A percentile compares a stretch with the other conserved stretches of the same genome.
phyloP scores from a whole-genome alignment of 1,140 invertebrate species.

The Platyscapa corneri region DNA sequence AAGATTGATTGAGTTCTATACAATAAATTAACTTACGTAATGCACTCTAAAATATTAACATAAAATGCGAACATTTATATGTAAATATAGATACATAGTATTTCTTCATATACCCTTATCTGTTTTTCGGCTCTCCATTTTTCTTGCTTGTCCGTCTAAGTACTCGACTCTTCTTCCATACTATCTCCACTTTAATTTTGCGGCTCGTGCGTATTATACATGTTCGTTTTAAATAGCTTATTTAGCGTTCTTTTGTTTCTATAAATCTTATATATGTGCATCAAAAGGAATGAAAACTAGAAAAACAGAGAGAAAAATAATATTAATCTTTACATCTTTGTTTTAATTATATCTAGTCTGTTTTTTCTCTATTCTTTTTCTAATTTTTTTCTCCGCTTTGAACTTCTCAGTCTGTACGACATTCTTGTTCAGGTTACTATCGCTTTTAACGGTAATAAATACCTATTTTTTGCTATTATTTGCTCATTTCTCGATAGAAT shows the following conservation, averaged over 20 bases:
- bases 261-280: slow-evolving; percentile 38
- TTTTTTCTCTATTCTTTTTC: not conserved
- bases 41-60: not conserved
- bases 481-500: slow-evolving; percentile 2
- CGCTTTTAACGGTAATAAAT: slow-evolving; percentile 38
- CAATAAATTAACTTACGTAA: not conserved
- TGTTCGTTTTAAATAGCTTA: slow-evolving; percentile 9
- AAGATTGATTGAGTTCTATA: not conserved
- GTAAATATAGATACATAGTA: too few species aligned
- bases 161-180: slow-evolving; percentile 12
- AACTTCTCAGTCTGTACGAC: not conserved
- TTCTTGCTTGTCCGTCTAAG: slow-evolving; percentile 5
- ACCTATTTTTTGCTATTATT: slow-evolving; percentile 12
- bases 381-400: not conserved
- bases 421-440: slow-evolving; percentile 33
- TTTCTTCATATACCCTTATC: slow-evolving; percentile 36
- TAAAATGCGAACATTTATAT: too few species aligned
- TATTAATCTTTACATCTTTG: slow-evolving; percentile 18
- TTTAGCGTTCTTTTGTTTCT: slow-evolving; percentile 30
- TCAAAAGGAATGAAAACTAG: too few species aligned
- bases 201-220: slow-evolving; percentile 17
- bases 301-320: not conserved
- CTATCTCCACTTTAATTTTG: slow-evolving; percentile 25
- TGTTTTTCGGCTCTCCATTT: not conserved
- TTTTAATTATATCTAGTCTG: too few species aligned